A percentile compares a stretch with the other conserved stretches of the same genome.
These are phyloP conservation scores for Porites lutea DNA, from an alignment of 64 coral and sea anemone species.

Conservation along the genomic window DNA sequence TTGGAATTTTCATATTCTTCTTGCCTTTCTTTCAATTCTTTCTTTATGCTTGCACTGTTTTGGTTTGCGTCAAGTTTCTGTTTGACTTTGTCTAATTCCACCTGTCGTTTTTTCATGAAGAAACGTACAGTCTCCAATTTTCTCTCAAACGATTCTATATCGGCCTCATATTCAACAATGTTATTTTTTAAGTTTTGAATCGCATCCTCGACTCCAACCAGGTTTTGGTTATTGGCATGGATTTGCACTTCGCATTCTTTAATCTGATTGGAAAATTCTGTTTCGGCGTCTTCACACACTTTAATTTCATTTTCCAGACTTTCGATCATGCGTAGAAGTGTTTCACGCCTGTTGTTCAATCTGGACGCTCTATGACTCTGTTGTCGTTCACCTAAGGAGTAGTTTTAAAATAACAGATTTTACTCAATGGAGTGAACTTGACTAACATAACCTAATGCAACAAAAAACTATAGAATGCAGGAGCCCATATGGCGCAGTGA, in stretches of 20 bases:
- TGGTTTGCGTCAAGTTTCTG: conserved; percentile 64
- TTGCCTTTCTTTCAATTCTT: conserved; percentile 82
- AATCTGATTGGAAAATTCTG: conserved; percentile 65
- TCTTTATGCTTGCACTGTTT: conserved; percentile 54
- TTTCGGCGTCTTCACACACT: conserved; percentile 66
- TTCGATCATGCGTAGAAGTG: conserved; percentile 92
- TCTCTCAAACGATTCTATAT: conserved; percentile 68
- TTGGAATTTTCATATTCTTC: conserved; percentile 71
- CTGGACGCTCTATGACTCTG: conserved; percentile 34
- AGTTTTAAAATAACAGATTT: not conserved
- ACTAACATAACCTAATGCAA: too few relatives aligned
- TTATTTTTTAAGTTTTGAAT: conserved; percentile 79
- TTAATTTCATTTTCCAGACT: conserved; percentile 85
- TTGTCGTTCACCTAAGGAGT: conserved; percentile 5
- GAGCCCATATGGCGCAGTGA: too few relatives aligned
- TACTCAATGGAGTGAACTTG: too few relatives aligned
- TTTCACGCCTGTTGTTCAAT: conserved; percentile 70
- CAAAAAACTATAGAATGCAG: too few relatives aligned
- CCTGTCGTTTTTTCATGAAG: conserved; percentile 80
- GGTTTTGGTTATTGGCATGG: conserved; percentile 62
- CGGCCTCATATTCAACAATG: conserved; percentile 70
- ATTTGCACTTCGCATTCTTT: conserved; percentile 91
- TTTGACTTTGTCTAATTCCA: conserved; percentile 86
- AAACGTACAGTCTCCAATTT: conserved; percentile 86
- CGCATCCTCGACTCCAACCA: conserved; percentile 74